phyloP scores from a whole-genome alignment of 2,888 invertebrate genomes.

The Drosophila algonquin region DNA sequence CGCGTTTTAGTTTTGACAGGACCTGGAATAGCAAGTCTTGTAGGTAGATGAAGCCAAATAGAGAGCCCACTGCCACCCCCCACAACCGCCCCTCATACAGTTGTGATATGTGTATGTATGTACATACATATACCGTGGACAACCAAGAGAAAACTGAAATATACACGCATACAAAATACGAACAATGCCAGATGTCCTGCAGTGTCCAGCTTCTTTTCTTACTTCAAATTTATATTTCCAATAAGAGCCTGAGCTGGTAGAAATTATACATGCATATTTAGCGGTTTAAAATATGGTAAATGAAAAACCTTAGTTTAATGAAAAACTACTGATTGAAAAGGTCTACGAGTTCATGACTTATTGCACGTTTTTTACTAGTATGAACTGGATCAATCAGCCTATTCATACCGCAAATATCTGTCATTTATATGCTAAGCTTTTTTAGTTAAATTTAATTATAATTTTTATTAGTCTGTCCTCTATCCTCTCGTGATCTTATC shows the following conservation, averaged over 20 bases:
- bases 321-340: constrained; percentile 1
- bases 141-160: constrained; percentile 52
- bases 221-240: constrained; percentile 42
- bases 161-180: constrained; percentile 43
- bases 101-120: constrained; percentile 11
- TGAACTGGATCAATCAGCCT: too few species aligned
- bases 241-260: constrained; percentile 35
- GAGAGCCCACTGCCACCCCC: constrained; percentile 15
- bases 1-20: constrained; percentile 76
- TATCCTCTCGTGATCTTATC: too few species aligned
- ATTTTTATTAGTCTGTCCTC: too few species aligned
- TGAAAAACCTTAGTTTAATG: constrained; percentile 24
- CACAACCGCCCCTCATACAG: constrained; percentile 1
- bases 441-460: too few species aligned
- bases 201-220: constrained; percentile 61
- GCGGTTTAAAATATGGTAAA: constrained; percentile 38
- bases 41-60: constrained; percentile 32
- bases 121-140: constrained; percentile 31
- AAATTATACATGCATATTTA: constrained; percentile 59
- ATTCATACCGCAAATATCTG: too few species aligned
- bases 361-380: too few species aligned
- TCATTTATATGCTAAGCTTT: too few species aligned
- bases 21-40: constrained; percentile 56
- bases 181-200: constrained; percentile 51
- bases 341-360: too few species aligned